These are phyloP conservation scores for Motacilla tschutschensis DNA, from an alignment of 2,113 vertebrate genomes.

Conservation along the genomic window DNA sequence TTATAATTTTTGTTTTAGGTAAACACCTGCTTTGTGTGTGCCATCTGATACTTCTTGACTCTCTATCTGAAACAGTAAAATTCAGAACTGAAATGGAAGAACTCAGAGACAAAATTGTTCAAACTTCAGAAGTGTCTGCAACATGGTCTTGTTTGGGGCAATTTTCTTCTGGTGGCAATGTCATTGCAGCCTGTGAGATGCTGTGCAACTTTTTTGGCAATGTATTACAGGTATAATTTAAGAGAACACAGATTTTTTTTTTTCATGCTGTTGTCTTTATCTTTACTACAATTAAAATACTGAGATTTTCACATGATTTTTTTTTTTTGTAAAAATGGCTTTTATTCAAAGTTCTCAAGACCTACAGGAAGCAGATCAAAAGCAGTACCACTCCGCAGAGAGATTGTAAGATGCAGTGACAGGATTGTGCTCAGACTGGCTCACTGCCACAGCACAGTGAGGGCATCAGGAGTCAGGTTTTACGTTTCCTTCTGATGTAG, in stretches of 20 bases:
- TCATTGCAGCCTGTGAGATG: background rate
- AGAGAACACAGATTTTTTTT: background rate
- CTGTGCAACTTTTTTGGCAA: background rate
- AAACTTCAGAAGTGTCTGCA: background rate
- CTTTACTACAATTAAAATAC: background rate
- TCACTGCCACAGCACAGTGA: background rate
- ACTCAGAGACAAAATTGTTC: background rate
- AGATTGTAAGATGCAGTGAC: background rate
- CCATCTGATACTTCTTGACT: background rate
- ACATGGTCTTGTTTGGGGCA: background rate
- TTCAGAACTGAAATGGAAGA: background rate
- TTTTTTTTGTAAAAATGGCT: background rate
- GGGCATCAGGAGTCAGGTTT: background rate
- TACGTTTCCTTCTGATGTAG: background rate
- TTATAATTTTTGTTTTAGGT: background rate
- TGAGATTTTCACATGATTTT: background rate
- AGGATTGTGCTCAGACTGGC: background rate
- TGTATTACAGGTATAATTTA: background rate
- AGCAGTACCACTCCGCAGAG: background rate
- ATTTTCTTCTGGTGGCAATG: background rate
- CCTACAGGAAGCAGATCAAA: background rate
- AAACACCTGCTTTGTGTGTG: background rate
- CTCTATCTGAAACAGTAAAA: background rate
- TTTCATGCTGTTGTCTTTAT: background rate
- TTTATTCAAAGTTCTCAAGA: background rate